Percentiles rank a stretch among this genome's conserved stretches.
phyloP scores from a whole-genome alignment of 2,113 vertebrate species.

The Telmatochromis bifrenatus region DNA sequence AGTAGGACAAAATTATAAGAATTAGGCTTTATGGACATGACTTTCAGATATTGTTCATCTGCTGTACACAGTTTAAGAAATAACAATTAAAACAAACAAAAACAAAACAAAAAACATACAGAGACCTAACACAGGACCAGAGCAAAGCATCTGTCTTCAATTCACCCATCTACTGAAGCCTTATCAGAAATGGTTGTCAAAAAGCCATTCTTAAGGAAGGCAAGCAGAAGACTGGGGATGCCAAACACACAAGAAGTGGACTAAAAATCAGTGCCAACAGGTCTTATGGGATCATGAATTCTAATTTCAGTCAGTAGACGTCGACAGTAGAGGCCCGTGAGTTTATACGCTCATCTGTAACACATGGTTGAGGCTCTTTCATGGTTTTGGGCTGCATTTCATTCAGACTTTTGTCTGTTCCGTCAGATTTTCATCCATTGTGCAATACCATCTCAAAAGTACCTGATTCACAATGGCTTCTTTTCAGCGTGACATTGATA shows the following conservation, averaged over 20 bases:
- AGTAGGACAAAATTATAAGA: not conserved
- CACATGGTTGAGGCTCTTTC: not conserved
- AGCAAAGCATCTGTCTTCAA: not conserved
- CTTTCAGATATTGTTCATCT: not conserved
- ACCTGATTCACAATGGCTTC: not conserved
- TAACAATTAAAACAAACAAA: not conserved
- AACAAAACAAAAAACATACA: fast-evolving
- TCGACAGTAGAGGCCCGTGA: not conserved
- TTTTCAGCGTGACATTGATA: not conserved
- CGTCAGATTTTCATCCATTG: not conserved
- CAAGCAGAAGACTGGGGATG: not conserved
- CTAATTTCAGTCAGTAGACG: not conserved
- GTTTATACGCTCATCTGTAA: not conserved
- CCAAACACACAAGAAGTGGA: not conserved
- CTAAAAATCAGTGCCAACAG: not conserved
- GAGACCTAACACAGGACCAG: not conserved
- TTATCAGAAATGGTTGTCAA: not conserved
- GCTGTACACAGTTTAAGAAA: not conserved
- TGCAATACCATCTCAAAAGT: not conserved
- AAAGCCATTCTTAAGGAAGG: not conserved
- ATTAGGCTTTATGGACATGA: not conserved
- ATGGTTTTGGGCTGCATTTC: not conserved
- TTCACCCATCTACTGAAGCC: not conserved
- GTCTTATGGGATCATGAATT: not conserved
- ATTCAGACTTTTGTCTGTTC: not conserved